Base-by-base conservation (phyloP, 1,140 invertebrate genomes). In the Drosophila triauraria region DNA sequence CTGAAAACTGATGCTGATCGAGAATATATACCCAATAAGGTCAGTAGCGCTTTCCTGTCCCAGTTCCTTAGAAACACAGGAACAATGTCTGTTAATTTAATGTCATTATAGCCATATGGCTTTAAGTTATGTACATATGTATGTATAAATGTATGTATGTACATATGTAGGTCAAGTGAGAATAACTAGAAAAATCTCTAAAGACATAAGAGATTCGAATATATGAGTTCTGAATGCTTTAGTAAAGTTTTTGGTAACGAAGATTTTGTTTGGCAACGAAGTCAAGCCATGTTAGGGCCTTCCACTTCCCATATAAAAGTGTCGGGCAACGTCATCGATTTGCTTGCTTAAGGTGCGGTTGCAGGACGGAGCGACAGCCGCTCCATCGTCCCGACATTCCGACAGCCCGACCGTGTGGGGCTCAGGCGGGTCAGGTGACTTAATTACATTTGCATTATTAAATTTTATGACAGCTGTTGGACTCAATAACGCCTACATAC, bases 391-490 rank as follows among this genome's bases (percentile, higher is more conserved):
- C 32, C 32, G 51, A 38, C 50, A 17, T 20, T 32, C 30, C 10
- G 35, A 47, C 17, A 17, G 15, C 13, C 25, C 54, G 42, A 12
- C 67, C 56, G 27, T 42, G 53, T 62, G 42, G 58, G 42, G 42
- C 54, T 40, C 53, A 25, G 51, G 9, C 58, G 60, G 62, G 63
- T 69, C 70, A 82, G 75, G 58, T 75, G 69, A 84, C 65, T 90
- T 85, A 88, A 88, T 88, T 90, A 85, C 81, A 90, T 90, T 88
- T 88, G 78, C 81, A 88, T 90, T 88, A 90, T 90, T 88, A 90
- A 88, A 90, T 90, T 88, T 88, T 90, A 88, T 90, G 85, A 85
- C 81, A 81, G 74, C 60, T 75, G 74, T 62, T 88, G 76, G 65
- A 60, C 72, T 65, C 77, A 80, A 80, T 71, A 80, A 80, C 76